Evolutionary conservation across 2,113 vertebrate species (phyloP).

Genomic region (Chrysochloris asiatica): DNA sequence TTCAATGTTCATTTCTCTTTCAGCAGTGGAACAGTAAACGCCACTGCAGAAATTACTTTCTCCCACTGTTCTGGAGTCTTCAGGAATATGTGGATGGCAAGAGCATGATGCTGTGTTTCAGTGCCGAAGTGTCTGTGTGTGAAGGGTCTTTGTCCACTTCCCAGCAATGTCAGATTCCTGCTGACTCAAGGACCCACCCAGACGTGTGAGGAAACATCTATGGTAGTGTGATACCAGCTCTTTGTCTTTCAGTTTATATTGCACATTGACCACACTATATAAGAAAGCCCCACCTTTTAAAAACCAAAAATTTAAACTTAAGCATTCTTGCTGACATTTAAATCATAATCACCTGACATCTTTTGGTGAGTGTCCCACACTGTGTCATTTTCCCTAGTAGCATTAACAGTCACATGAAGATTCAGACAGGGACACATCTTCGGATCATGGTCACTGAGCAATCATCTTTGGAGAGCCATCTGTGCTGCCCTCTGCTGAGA

Average conservation of each 20-base stretch:
- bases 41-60: not conserved
- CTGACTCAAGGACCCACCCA: not conserved
- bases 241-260: not conserved
- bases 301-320: conserved; percentile 11
- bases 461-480: not conserved
- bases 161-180: not conserved
- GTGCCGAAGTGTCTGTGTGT: too few relatives aligned
- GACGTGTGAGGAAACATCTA: not conserved
- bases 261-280: not conserved
- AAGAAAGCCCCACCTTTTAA: conserved; percentile 44
- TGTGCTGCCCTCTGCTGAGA: not conserved
- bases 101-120: not conserved
- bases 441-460: not conserved
- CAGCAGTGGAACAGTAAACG: not conserved
- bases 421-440: not conserved
- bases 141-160: not conserved
- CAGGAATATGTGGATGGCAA: not conserved
- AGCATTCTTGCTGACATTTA: not conserved
- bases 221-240: not conserved
- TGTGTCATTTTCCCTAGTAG: not conserved
- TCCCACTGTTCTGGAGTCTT: not conserved
- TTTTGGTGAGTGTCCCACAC: not conserved
- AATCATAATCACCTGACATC: not conserved
- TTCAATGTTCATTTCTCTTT: conserved; percentile 41
- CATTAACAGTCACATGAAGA: not conserved